Base-by-base conservation (phyloP, 2,797 vertebrate genomes). In the Eleutherodactylus coqui region DNA sequence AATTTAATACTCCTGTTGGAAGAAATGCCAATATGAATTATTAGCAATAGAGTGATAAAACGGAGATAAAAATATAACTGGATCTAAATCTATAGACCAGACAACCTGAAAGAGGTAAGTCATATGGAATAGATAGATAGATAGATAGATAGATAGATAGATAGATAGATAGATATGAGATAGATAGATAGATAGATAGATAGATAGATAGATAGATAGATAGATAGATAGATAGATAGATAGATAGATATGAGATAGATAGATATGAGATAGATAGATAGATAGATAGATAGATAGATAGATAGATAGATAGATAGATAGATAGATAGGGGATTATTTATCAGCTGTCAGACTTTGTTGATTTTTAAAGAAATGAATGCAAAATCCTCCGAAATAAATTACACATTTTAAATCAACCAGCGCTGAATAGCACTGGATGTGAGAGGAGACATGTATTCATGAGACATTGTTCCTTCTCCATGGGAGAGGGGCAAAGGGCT, bases 401-500 rank as follows among this genome's bases (percentile, higher is more conserved):
- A 67, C 86, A 81, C 82, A 87, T 76, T 80, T 87, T 80, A 81
- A 84, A 81, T 87, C 76, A 84, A 67, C 43, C 47, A 4, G 55
- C 53, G n/a, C 7, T 81, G 82, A 87, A 87, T 87, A 76, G 70
- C 55, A 19, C 76, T 80, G 82, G 79, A 84, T 87, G 82, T 70
- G 70, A 84, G 82, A 75, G 60, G 55, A 79, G 82, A 87, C 77
- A 49, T 70, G 76, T 70, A 84, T 87, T 87, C 82, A 87, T 84
- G 70, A 58, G 27, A 36, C 82, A 87, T 87, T 87, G 86, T 87
- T 80, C 82, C 36, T 29, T 75, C 86, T 53, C 86, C 76, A 83
- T 76, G 77, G 82, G 86, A 87, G 82, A 87, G 81, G 86, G 86
- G 82, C 86, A 87, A 84, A 84, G 86, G 86, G 82, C 64, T 38